A percentile compares a stretch with the other conserved stretches of the same genome.
phyloP scores from a whole-genome alignment of 2,888 invertebrate species.

The Cheilosia impressa region DNA sequence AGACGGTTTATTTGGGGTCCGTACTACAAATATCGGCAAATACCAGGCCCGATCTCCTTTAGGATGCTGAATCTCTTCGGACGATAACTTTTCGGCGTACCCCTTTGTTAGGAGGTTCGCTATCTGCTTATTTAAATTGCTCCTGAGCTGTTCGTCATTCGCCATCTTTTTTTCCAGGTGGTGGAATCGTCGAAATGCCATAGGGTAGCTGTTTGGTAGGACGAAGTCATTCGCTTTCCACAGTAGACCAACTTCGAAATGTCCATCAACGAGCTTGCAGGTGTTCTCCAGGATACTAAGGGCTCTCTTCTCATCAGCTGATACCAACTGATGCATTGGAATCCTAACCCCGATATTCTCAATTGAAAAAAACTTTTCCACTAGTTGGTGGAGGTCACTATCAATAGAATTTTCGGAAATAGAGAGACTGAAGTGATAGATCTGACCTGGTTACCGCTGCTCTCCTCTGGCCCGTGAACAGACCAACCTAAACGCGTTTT shows the following conservation, averaged over 20 bases:
- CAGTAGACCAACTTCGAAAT: conserved; percentile 69
- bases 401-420: background rate
- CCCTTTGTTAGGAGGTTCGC: conserved; percentile 31
- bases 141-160: conserved; percentile 6
- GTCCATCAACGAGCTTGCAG: conserved; percentile 20
- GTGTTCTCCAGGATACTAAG: conserved; percentile 41
- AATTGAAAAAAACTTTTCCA: conserved; percentile 12
- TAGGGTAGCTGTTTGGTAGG: background rate
- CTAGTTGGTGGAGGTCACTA: background rate
- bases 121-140: conserved; percentile 39
- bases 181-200: background rate
- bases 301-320: conserved; percentile 33
- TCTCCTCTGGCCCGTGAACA: background rate
- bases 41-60: conserved; percentile 54
- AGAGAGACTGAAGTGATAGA: background rate
- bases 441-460: background rate
- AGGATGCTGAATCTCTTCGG: conserved; percentile 11
- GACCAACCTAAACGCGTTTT: conserved; percentile 30
- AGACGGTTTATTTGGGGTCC: conserved; percentile 76
- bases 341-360: conserved; percentile 11
- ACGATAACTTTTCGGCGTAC: conserved; percentile 46
- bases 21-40: conserved; percentile 67
- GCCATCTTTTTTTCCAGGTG: conserved; percentile 39
- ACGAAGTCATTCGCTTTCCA: conserved; percentile 71
- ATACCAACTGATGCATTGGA: conserved; percentile 4